Percentiles rank a stretch among this genome's conserved stretches.
Evolutionary conservation across 2,797 vertebrate genomes (phyloP).

Genomic region (Phyllotis vaccarum): DNA sequence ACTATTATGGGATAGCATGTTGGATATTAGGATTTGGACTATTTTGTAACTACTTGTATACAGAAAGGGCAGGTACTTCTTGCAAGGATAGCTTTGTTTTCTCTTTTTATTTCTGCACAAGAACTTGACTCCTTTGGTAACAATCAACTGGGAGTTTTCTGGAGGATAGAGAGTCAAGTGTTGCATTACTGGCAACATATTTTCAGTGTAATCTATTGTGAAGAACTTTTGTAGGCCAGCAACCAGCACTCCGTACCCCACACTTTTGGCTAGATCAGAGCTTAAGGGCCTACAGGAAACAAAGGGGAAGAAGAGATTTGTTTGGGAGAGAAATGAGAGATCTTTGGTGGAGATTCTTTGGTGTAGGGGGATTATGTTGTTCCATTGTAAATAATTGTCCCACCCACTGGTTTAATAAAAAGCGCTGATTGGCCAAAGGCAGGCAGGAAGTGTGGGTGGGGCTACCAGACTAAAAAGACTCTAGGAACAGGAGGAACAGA

Average conservation of each 20-base stretch:
- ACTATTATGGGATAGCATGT: background rate
- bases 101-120: conserved; percentile 15
- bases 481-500: no score
- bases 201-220: background rate
- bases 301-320: background rate
- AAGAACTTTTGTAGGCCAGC: background rate
- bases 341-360: background rate
- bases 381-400: no score
- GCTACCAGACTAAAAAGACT: no score
- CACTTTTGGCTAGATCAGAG: background rate
- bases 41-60: background rate
- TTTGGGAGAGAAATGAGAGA: background rate
- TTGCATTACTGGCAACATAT: background rate
- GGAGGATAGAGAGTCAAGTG: background rate
- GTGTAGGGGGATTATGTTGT: no score
- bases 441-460: no score
- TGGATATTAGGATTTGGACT: background rate
- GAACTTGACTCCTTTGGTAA: background rate
- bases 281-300: conserved; percentile 20
- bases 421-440: no score
- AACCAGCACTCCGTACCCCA: background rate
- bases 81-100: conserved; percentile 25
- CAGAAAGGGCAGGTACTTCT: background rate
- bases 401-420: no score
- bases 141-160: background rate